phyloP scores from a whole-genome alignment of 2,797 vertebrate genomes.

The Sciurus carolinensis region DNA sequence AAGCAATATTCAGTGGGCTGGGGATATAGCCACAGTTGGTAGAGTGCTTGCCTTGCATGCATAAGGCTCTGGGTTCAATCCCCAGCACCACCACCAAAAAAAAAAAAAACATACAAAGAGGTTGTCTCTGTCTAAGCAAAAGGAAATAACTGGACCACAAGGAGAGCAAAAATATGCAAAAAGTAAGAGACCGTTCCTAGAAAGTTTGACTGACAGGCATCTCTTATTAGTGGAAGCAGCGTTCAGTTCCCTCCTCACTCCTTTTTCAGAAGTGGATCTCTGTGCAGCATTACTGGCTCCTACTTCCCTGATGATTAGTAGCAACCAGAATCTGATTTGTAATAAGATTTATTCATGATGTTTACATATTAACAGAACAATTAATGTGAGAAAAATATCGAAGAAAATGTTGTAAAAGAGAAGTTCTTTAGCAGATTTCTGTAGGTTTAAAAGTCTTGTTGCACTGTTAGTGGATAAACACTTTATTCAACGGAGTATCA shows the following conservation, averaged over 20 bases:
- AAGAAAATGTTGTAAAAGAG: conserved; percentile 84
- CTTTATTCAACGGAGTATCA: conserved; percentile 28
- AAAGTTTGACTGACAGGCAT: not conserved
- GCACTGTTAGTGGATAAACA: conserved; percentile 52
- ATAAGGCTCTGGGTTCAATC: no score
- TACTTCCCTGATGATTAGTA: conserved; percentile 83
- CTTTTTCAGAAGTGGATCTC: not conserved
- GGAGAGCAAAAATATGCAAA: conserved; percentile 43
- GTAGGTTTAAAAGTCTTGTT: conserved; percentile 51
- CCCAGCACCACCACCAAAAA: no score
- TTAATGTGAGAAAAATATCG: conserved; percentile 85
- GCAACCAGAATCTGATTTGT: conserved; percentile 83
- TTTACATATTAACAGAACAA: conserved; percentile 88
- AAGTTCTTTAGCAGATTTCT: conserved; percentile 83
- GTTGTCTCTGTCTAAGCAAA: conserved; percentile 50
- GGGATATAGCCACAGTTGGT: no score
- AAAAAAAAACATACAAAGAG: not conserved
- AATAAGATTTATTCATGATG: conserved; percentile 86
- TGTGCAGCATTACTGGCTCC: not conserved
- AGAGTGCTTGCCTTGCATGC: no score
- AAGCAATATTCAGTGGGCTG: conserved; percentile 36
- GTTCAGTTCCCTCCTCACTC: not conserved
- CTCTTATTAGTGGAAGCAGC: not conserved
- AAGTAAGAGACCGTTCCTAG: conserved; percentile 9
- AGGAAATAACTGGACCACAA: not conserved